Percentiles rank a stretch among this genome's conserved stretches.
These are phyloP conservation scores for Sinocyclocheilus anophthalmus DNA, from an alignment of 2,113 vertebrate genomes.

Conservation along the genomic window DNA sequence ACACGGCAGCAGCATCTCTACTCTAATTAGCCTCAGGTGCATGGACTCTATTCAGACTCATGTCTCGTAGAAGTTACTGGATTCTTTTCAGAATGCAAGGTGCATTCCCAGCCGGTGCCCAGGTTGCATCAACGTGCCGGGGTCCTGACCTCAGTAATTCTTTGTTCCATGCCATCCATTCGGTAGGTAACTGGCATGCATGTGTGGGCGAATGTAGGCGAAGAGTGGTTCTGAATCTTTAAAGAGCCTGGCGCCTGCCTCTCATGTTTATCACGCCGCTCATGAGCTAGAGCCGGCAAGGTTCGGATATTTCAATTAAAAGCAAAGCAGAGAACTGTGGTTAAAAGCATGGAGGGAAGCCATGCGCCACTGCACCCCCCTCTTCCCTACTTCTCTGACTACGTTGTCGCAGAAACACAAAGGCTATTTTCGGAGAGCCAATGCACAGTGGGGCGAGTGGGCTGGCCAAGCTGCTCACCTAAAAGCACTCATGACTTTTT, in stretches of 20 bases:
- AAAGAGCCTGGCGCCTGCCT: constrained; percentile 44
- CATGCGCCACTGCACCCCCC: constrained; percentile 62
- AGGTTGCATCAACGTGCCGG: too few species aligned
- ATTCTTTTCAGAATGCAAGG: too few species aligned
- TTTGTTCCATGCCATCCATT: too few species aligned
- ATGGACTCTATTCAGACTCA: too few species aligned
- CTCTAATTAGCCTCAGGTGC: too few species aligned
- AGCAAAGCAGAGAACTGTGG: constrained; percentile 59
- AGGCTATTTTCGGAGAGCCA: constrained; percentile 80
- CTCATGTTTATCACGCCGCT: constrained; percentile 44
- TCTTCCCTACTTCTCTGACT: constrained; percentile 30
- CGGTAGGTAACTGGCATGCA: too few species aligned
- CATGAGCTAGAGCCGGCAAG: constrained; percentile 44
- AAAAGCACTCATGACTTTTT: constrained; percentile 83
- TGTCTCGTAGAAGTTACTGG: too few species aligned
- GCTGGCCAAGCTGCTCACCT: constrained; percentile 43
- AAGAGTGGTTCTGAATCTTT: constrained; percentile 56
- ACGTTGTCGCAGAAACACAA: constrained; percentile 76
- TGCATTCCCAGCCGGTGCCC: too few species aligned
- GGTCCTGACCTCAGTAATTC: too few species aligned
- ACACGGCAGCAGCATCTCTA: too few species aligned
- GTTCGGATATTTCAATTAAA: constrained; percentile 70
- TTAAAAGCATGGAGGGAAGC: constrained; percentile 68
- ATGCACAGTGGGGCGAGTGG: constrained; percentile 62
- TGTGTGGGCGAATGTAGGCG: constrained; percentile 24